Evolutionary conservation across 1,140 invertebrate genomes (phyloP).

Genomic region (Euwallacea fornicatus): DNA sequence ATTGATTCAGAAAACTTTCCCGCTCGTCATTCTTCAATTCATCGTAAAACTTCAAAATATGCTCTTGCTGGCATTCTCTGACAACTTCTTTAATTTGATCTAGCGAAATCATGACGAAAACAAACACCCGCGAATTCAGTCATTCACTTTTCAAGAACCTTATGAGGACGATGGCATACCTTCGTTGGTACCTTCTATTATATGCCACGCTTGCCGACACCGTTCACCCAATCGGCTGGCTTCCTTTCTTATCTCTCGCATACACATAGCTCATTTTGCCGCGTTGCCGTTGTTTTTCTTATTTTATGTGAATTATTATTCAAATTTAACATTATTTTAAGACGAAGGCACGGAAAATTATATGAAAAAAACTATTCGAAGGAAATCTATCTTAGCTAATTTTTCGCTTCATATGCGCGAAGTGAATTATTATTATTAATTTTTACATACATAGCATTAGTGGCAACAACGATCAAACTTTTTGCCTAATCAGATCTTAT

Average conservation of each 20-base stretch:
- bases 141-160: constrained; percentile 16
- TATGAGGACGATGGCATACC: constrained; percentile 7
- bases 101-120: constrained; percentile 28
- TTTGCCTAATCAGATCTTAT: too few species aligned
- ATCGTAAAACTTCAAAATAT: constrained; percentile 84
- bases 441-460: too few species aligned
- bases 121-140: constrained; percentile 27
- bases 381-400: too few species aligned
- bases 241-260: constrained; percentile 22
- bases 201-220: constrained; percentile 28
- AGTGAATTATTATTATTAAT: too few species aligned
- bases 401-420: too few species aligned
- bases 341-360: too few species aligned
- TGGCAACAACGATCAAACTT: too few species aligned
- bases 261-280: constrained; percentile 1
- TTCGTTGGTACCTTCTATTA: constrained; percentile 25
- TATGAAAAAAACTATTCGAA: too few species aligned
- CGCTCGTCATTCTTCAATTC: constrained; percentile 68
- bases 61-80: constrained; percentile 66
- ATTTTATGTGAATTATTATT: too few species aligned
- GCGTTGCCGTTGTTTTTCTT: constrained; percentile 16
- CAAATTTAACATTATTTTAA: too few species aligned
- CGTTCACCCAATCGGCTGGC: constrained; percentile 30
- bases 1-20: constrained; percentile 61
- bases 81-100: constrained; percentile 37